phyloP scores from a whole-genome alignment of 2,113 vertebrate genomes.

The Stigmatopora nigra region DNA sequence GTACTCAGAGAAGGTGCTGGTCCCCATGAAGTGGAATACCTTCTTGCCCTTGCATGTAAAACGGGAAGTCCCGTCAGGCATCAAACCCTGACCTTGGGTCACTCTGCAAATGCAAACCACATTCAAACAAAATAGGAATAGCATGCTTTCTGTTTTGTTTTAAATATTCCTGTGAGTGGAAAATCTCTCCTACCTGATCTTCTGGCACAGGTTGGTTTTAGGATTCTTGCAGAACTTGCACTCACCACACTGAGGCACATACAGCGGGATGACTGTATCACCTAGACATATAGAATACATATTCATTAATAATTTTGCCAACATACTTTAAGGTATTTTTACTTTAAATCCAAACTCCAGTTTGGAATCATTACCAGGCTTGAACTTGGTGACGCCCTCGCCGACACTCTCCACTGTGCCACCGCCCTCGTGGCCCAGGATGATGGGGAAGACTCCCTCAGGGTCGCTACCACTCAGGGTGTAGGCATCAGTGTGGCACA shows the following conservation, averaged over 20 bases:
- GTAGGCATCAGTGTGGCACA: slow-evolving; percentile 84
- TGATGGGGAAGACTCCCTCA: slow-evolving; percentile 75
- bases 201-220: slow-evolving; percentile 75
- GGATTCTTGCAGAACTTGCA: slow-evolving; percentile 79
- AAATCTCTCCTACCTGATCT: slow-evolving; percentile 61
- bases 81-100: slow-evolving; percentile 71
- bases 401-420: slow-evolving; percentile 84
- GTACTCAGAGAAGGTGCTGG: slow-evolving; percentile 79
- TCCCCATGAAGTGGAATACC: slow-evolving; percentile 74
- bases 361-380: slow-evolving; percentile 71
- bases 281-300: slow-evolving; percentile 44
- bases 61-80: slow-evolving; percentile 84
- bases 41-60: slow-evolving; percentile 77
- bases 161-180: too few species aligned
- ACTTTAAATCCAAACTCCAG: background rate
- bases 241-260: slow-evolving; percentile 76
- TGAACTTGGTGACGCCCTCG: slow-evolving; percentile 87
- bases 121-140: background rate
- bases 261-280: slow-evolving; percentile 78
- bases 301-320: background rate
- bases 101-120: slow-evolving; percentile 43
- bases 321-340: background rate
- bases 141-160: too few species aligned
- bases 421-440: slow-evolving; percentile 81
- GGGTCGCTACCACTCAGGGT: slow-evolving; percentile 65